These are phyloP conservation scores for Lepidocolaptes lacrymiger DNA, from an alignment of 2,797 vertebrate genomes.

Conservation along the genomic window DNA sequence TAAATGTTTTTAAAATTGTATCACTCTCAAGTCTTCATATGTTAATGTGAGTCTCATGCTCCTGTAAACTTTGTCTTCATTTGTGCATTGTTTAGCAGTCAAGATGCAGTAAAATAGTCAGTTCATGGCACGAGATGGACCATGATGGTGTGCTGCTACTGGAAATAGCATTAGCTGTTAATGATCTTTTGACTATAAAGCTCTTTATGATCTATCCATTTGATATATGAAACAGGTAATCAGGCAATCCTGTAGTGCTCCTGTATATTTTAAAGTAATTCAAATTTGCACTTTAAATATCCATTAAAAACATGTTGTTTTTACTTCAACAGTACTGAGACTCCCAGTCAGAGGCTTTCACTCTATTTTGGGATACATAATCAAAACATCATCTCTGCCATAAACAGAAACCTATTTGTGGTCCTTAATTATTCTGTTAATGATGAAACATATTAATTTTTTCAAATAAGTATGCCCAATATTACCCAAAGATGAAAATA, in stretches of 20 bases:
- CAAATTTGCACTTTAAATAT: neutral
- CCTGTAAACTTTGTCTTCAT: neutral
- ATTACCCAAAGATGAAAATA: neutral
- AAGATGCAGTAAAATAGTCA: neutral
- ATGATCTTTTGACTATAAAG: neutral
- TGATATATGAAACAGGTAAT: neutral
- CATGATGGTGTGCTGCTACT: neutral
- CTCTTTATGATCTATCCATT: neutral
- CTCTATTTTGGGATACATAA: neutral
- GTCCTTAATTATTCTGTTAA: neutral
- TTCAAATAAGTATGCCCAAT: neutral
- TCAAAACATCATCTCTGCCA: neutral
- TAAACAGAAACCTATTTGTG: constrained; percentile 16
- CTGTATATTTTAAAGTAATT: neutral
- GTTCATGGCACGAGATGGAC: too few species aligned
- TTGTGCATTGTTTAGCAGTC: neutral
- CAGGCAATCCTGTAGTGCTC: neutral
- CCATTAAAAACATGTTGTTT: neutral
- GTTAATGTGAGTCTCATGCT: neutral
- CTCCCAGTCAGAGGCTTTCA: neutral
- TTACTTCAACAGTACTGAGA: neutral
- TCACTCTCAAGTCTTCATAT: neutral
- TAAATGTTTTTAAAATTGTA: neutral
- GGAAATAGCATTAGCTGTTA: neutral
- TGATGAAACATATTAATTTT: constrained; percentile 9